phyloP scores from a whole-genome alignment of 2,888 invertebrate genomes.

The Siphonodentalium dalli region DNA sequence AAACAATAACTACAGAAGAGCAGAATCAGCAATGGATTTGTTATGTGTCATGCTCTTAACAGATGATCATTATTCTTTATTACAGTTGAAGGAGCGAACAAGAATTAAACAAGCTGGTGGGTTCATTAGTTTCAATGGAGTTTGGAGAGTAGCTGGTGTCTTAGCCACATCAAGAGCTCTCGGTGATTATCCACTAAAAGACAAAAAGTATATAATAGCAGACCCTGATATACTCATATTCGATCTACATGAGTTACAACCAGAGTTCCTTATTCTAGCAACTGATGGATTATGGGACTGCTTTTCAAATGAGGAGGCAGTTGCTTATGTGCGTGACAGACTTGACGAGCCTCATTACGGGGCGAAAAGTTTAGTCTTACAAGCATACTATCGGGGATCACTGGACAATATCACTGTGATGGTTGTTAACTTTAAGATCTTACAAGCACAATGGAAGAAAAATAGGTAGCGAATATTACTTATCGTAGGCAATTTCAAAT shows the following conservation, averaged over 20 bases:
- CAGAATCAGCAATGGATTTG: too few relatives aligned
- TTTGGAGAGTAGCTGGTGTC: constrained; percentile 95
- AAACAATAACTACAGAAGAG: too few relatives aligned
- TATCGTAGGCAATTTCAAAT: too few relatives aligned
- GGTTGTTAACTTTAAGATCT: constrained; percentile 80
- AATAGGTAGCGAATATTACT: not conserved
- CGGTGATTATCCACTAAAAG: constrained; percentile 92
- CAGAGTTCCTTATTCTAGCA: constrained; percentile 88
- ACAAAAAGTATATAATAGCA: constrained; percentile 90
- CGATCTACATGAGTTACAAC: constrained; percentile 82
- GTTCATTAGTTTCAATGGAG: constrained; percentile 92
- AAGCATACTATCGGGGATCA: constrained; percentile 90
- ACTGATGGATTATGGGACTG: constrained; percentile 98
- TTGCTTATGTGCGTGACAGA: constrained; percentile 84
- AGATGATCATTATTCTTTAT: too few relatives aligned
- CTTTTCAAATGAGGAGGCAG: constrained; percentile 92
- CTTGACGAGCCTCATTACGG: constrained; percentile 87
- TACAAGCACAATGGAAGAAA: too few relatives aligned
- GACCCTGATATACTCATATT: constrained; percentile 94
- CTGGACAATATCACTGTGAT: constrained; percentile 95
- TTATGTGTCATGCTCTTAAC: too few relatives aligned
- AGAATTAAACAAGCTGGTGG: constrained; percentile 95
- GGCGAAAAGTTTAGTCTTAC: constrained; percentile 87
- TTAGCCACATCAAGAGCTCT: constrained; percentile 92
- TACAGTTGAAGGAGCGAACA: constrained; percentile 83